These are phyloP conservation scores for Colistium nudipinnis DNA, from an alignment of 2,113 vertebrate genomes.

Conservation along the genomic window DNA sequence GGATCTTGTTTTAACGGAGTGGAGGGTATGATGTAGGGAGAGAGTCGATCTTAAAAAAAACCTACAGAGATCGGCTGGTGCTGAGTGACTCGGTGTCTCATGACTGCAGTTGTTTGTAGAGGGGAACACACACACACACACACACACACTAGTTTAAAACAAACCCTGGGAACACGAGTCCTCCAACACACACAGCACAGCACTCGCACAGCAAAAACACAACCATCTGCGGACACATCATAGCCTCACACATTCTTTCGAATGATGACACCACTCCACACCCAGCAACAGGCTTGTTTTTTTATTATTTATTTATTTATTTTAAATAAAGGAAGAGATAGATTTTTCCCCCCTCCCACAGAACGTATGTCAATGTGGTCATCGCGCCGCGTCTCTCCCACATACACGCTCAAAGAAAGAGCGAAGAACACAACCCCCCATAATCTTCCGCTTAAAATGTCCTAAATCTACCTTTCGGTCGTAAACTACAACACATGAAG, in stretches of 20 bases:
- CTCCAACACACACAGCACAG: constrained; percentile 15
- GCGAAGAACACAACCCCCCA: not conserved
- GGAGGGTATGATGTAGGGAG: not conserved
- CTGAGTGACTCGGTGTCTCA: constrained; percentile 55
- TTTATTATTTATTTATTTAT: too few relatives aligned
- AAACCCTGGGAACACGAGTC: constrained; percentile 65
- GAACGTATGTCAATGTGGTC: constrained; percentile 31
- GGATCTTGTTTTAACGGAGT: constrained; percentile 1
- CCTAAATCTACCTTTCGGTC: constrained; percentile 9
- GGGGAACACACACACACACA: too few relatives aligned
- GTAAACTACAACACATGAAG: constrained; percentile 14
- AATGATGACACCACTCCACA: constrained; percentile 55
- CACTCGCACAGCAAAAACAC: constrained; percentile 16
- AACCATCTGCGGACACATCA: constrained; percentile 35
- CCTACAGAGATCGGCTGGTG: not conserved
- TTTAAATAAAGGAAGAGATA: constrained; percentile 5
- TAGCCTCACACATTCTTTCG: constrained; percentile 44
- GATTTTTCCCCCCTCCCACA: constrained; percentile 27
- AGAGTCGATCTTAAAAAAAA: not conserved
- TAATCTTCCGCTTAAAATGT: constrained; percentile 14
- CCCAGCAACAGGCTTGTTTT: constrained; percentile 47
- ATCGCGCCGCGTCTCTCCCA: constrained; percentile 3
- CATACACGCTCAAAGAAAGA: not conserved
- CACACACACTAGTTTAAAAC: constrained; percentile 59
- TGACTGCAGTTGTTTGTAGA: constrained; percentile 70